Conservation (phyloP, 1,140 invertebrate genomes). For the Dryas iulia region DNA sequence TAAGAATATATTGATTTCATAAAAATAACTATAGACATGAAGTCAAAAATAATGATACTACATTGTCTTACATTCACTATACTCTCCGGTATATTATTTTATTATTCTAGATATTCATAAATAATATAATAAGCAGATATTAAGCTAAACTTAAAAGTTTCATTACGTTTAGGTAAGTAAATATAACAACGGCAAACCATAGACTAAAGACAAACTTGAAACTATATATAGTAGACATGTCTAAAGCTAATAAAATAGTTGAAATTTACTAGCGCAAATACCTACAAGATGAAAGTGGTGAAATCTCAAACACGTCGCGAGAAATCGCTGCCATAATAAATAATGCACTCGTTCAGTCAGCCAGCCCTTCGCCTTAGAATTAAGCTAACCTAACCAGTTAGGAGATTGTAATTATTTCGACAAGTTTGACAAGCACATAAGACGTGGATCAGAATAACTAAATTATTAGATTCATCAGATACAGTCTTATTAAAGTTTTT, state of each 20-base stretch:
- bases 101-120: no score
- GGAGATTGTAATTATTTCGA: constrained; percentile 31
- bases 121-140: no score
- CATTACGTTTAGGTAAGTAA: no score
- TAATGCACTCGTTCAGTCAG: constrained; percentile 67
- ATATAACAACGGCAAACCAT: no score
- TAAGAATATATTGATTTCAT: no score
- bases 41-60: no score
- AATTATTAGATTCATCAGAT: not conserved
- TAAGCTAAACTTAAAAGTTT: no score
- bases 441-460: not conserved
- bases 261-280: constrained; percentile 42
- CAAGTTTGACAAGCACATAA: constrained; percentile 23
- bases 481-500: no score
- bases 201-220: no score
- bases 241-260: constrained; percentile 25
- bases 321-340: constrained; percentile 71
- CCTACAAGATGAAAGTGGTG: constrained; percentile 70
- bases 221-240: not conserved
- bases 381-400: constrained; percentile 45
- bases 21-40: no score
- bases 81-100: no score
- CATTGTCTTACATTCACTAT: no score
- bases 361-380: constrained; percentile 53
- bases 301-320: constrained; percentile 63